Base-by-base conservation (phyloP, 2,797 vertebrate genomes). In the Lithobates sylvaticus region DNA sequence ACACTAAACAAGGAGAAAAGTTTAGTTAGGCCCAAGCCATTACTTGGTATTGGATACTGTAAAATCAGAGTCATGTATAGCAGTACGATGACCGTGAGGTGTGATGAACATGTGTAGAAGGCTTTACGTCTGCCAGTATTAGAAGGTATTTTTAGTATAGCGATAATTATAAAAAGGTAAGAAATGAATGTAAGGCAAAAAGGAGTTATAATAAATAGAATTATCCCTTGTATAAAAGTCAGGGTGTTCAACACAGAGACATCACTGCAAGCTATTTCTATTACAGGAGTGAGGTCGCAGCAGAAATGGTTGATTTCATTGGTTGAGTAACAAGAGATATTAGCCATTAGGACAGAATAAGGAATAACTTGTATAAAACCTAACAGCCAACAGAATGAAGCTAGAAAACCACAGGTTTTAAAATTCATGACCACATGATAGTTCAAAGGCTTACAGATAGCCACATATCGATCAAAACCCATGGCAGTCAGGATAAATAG, bases 71-170 rank as follows among this genome's bases (percentile, higher is more conserved):
- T 76, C n/a, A 75, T 27, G 15, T 83, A 83, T 2, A 83, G 54
- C n/a, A 83, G 64, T 3, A 36, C 5, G n/a, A 83, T 74, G 18
- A 83, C 81, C 0, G 81, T 76, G 58, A 83, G 58, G 42, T 83
- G 81, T 5, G 81, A 76, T 16, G 81, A 83, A 83, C 81, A 83
- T 18, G 81, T 83, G 18, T 76, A 76, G 72, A 83, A 83, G 72
- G 61, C 81, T 68, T 83, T 83, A 10, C 21, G 12, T 36, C 81
- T 83, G 2, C 81, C 81, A 3, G 21, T 9, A n/a, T 10, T 75
- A 36, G 81, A 67, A 23, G 26, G 5, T 9, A 83, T 83, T 15
- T 50, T 83, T 42, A 83, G 7, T 42, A 83, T 83, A 1, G 58
- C 18, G 1, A 9, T 44, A 26, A 82, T 76, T 47, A 84, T 84